Percentiles rank a stretch among this genome's conserved stretches.
Evolutionary conservation across 2,888 invertebrate genomes (phyloP).

Genomic region (Eugnorisma glareosa): DNA sequence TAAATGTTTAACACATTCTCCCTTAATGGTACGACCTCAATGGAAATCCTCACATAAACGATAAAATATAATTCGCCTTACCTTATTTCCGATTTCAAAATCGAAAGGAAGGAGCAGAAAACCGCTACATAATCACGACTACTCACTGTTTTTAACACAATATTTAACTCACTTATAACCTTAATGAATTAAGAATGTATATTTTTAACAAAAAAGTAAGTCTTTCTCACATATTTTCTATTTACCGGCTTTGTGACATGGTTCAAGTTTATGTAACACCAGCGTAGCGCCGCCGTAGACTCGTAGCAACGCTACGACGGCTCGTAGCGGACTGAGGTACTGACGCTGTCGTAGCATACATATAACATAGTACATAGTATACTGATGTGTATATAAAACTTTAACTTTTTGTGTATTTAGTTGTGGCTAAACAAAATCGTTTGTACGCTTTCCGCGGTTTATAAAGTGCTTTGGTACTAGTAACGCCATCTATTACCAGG

Average conservation of each 20-base stretch:
- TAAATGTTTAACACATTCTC: conserved; percentile 55
- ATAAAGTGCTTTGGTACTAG: conserved; percentile 46
- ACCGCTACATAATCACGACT: conserved; percentile 43
- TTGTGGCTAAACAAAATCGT: conserved; percentile 45
- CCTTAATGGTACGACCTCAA: conserved; percentile 37
- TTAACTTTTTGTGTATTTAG: conserved; percentile 54
- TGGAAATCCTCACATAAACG: conserved; percentile 45
- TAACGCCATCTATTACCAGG: conserved; percentile 72
- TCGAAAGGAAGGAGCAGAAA: conserved; percentile 45
- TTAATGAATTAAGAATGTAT: conserved; percentile 40
- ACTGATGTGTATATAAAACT: conserved; percentile 42
- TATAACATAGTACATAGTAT: conserved; percentile 36
- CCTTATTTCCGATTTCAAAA: conserved; percentile 62
- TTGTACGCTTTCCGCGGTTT: conserved; percentile 17
- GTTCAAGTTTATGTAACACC: conserved; percentile 61
- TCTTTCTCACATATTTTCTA: conserved; percentile 62
- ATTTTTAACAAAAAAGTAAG: conserved; percentile 20
- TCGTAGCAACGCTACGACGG: conserved; percentile 77
- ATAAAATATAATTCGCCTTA: conserved; percentile 60
- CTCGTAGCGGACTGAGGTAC: conserved; percentile 78
- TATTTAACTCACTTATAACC: conserved; percentile 24
- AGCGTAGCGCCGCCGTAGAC: conserved; percentile 68
- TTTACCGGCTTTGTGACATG: conserved; percentile 68
- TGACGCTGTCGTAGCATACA: conserved; percentile 37
- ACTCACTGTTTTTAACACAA: conserved; percentile 55